Percentiles rank a stretch among this genome's conserved stretches.
Evolutionary conservation across 2,797 vertebrate genomes (phyloP).

Genomic region (Prunella strophiata): DNA sequence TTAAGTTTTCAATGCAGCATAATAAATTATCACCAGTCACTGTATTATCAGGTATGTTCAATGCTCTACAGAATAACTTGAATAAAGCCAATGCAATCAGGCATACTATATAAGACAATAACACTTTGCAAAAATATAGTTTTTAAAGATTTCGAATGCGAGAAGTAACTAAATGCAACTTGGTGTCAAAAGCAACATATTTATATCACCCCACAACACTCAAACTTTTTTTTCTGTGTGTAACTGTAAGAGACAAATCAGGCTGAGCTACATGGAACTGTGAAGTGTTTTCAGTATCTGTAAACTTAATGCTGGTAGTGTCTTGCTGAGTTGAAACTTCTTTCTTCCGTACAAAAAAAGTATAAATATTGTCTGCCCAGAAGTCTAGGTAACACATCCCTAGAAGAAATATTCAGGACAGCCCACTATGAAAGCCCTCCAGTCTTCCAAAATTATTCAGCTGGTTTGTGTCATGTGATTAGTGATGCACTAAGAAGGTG

Average conservation of each 20-base stretch:
- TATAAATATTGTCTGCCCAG: constrained; percentile 93
- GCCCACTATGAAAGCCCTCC: constrained; percentile 76
- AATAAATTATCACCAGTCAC: constrained; percentile 67
- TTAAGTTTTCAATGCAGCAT: constrained; percentile 71
- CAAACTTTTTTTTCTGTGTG: constrained; percentile 36
- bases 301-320: constrained; percentile 94
- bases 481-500: constrained; percentile 73
- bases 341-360: constrained; percentile 91
- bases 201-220: constrained; percentile 47
- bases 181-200: constrained; percentile 54
- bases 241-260: constrained; percentile 64
- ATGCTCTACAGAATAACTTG: constrained; percentile 69
- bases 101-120: constrained; percentile 62
- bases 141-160: constrained; percentile 59
- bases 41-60: constrained; percentile 60
- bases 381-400: constrained; percentile 75
- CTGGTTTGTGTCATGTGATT: constrained; percentile 76
- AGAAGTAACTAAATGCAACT: constrained; percentile 68
- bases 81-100: constrained; percentile 63
- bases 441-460: constrained; percentile 78
- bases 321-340: constrained; percentile 83
- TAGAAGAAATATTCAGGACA: constrained; percentile 59
- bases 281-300: constrained; percentile 78
- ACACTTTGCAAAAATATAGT: constrained; percentile 64
- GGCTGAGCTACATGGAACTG: constrained; percentile 68